These are phyloP conservation scores for Tenthredo notha DNA, from an alignment of 2,888 invertebrate species.

Conservation along the genomic window DNA sequence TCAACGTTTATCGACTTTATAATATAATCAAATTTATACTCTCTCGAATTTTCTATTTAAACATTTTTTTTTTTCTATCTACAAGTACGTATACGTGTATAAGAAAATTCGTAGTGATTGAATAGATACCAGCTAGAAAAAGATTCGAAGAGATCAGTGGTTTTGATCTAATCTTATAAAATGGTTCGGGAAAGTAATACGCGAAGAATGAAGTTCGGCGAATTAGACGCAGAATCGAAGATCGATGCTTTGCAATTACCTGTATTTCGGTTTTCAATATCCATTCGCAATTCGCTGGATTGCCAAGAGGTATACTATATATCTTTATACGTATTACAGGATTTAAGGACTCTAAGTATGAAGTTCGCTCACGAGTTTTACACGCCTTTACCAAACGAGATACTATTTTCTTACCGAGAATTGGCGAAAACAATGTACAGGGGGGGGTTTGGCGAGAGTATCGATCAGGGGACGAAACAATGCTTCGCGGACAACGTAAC, in stretches of 20 bases:
- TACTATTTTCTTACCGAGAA: constrained; percentile 45
- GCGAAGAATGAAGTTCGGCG: background rate
- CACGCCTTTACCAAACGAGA: background rate
- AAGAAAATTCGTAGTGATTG: background rate
- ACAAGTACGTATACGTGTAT: background rate
- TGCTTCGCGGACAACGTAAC: constrained; percentile 73
- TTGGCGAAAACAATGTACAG: constrained; percentile 72
- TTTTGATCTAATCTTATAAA: background rate
- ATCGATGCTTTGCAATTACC: constrained; percentile 35
- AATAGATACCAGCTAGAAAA: background rate
- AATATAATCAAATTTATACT: background rate
- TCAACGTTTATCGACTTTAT: background rate
- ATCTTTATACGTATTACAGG: background rate
- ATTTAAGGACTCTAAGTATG: background rate
- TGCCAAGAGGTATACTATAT: background rate
- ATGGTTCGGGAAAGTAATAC: background rate
- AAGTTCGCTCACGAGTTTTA: background rate
- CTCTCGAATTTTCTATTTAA: background rate
- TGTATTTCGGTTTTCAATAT: constrained; percentile 36
- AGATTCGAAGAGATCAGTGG: background rate
- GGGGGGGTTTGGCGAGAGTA: constrained; percentile 65
- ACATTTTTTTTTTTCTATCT: background rate
- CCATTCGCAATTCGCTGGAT: background rate
- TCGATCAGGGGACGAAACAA: constrained; percentile 75
- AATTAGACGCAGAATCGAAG: constrained; percentile 15